A percentile compares a stretch with the other conserved stretches of the same genome.
These are phyloP conservation scores for Scaptomyza cyrtandrae DNA, from an alignment of 2,888 invertebrate species.

Conservation along the genomic window DNA sequence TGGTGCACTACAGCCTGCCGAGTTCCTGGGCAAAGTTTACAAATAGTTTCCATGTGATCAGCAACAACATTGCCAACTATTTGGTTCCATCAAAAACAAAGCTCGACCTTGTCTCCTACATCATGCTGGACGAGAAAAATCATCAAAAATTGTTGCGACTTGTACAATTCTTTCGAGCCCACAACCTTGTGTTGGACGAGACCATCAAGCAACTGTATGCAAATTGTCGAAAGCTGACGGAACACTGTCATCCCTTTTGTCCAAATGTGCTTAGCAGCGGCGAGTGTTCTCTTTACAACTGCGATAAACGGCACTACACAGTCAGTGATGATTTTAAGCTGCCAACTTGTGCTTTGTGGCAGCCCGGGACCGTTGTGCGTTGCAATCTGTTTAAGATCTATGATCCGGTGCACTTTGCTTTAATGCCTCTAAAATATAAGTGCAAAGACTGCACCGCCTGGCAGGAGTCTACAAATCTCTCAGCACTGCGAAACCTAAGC, in stretches of 20 bases:
- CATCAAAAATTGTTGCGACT: constrained; percentile 19
- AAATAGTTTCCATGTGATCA: constrained; percentile 42
- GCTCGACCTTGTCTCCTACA: constrained; percentile 4
- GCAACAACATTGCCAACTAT: constrained; percentile 39
- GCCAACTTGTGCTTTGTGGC: background rate
- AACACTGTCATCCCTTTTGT: constrained; percentile 24
- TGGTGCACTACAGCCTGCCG: constrained; percentile 57
- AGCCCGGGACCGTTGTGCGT: constrained; percentile 20
- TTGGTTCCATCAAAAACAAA: background rate
- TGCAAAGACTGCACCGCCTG: constrained; percentile 13
- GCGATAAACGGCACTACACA: constrained; percentile 38
- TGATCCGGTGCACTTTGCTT: constrained; percentile 41
- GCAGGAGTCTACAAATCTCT: constrained; percentile 11
- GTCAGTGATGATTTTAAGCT: constrained; percentile 24
- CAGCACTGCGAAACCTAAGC: background rate
- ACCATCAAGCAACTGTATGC: constrained; percentile 11
- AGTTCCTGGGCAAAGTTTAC: constrained; percentile 45
- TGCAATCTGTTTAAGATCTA: constrained; percentile 39
- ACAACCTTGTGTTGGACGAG: constrained; percentile 24
- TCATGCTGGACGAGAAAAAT: constrained; percentile 54
- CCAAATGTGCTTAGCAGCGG: constrained; percentile 27
- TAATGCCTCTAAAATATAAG: constrained; percentile 40
- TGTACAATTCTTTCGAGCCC: constrained; percentile 40
- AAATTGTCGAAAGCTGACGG: constrained; percentile 16
- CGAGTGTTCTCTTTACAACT: constrained; percentile 29